Conservation (phyloP, 2,888 invertebrate species). For the Autographa gamma region DNA sequence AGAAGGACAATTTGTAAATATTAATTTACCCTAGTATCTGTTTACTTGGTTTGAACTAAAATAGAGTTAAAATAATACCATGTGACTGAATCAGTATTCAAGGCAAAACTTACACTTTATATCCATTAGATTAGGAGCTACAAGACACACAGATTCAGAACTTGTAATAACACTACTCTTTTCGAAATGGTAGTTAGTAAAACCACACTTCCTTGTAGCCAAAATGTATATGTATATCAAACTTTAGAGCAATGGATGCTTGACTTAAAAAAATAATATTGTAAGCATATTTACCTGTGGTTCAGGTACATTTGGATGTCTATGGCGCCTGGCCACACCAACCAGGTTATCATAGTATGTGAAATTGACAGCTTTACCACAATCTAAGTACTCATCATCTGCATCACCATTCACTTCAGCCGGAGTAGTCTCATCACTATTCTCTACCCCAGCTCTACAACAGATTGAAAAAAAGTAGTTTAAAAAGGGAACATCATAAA, state of each 20-base stretch:
- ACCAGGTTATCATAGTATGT: conserved; percentile 96
- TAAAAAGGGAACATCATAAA: background rate
- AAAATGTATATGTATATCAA: background rate
- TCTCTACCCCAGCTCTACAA: conserved; percentile 78
- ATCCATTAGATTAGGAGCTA: too few relatives aligned
- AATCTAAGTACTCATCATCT: conserved; percentile 92
- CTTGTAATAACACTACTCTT: too few relatives aligned
- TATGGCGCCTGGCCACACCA: conserved; percentile 94
- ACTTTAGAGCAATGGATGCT: background rate
- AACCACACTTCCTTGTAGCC: too few relatives aligned
- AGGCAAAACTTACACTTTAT: too few relatives aligned
- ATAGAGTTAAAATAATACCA: too few relatives aligned
- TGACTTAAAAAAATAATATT: background rate
- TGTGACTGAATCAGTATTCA: too few relatives aligned
- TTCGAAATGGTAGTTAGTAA: too few relatives aligned
- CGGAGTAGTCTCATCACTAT: conserved; percentile 73
- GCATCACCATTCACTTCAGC: conserved; percentile 77
- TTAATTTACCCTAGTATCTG: too few relatives aligned
- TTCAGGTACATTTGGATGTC: conserved; percentile 95
- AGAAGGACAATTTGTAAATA: too few relatives aligned
- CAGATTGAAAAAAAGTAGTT: background rate
- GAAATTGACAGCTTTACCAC: conserved; percentile 95
- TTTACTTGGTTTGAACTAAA: too few relatives aligned
- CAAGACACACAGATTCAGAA: too few relatives aligned
- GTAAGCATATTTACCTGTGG: conserved; percentile 88